Percentiles rank a stretch among this genome's conserved stretches.
phyloP scores from a whole-genome alignment of 2,113 vertebrate genomes.

The Podarcis muralis region DNA sequence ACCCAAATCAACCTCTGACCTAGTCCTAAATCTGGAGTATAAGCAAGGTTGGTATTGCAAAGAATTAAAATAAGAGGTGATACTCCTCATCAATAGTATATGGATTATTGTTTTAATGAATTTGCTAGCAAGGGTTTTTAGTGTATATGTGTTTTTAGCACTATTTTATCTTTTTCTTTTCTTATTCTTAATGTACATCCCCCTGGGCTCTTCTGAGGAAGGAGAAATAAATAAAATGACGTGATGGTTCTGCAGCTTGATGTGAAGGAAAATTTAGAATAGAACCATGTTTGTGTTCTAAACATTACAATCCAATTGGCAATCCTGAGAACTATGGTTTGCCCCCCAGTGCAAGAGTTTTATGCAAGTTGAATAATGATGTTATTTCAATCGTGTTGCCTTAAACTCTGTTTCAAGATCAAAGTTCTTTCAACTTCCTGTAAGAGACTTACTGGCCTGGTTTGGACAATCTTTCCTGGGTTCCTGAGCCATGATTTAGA shows the following conservation, averaged over 20 bases:
- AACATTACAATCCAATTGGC: not conserved
- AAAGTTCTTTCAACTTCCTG: not conserved
- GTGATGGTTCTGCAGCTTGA: not conserved
- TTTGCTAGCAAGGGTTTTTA: too few species aligned
- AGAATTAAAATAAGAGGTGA: not conserved
- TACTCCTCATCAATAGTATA: not conserved
- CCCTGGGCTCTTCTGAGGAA: not conserved
- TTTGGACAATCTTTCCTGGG: not conserved
- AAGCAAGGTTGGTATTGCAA: slow-evolving; percentile 4
- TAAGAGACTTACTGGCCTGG: not conserved
- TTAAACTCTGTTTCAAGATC: not conserved
- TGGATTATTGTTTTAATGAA: too few species aligned
- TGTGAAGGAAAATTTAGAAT: not conserved
- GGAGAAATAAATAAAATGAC: not conserved
- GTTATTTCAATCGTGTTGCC: not conserved
- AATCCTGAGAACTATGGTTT: not conserved
- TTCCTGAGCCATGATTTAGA: not conserved
- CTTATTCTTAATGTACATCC: not conserved
- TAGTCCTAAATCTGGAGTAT: slow-evolving; percentile 7
- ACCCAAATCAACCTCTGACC: not conserved
- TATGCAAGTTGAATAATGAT: not conserved
- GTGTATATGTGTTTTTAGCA: not conserved
- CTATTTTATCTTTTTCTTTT: not conserved
- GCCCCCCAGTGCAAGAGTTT: not conserved
- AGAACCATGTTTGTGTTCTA: not conserved